Evolutionary conservation across 2,113 vertebrate genomes (phyloP), one percentile per base, ranked within the genome.

Genomic region (Brachyhypopomus gauderio): DNA sequence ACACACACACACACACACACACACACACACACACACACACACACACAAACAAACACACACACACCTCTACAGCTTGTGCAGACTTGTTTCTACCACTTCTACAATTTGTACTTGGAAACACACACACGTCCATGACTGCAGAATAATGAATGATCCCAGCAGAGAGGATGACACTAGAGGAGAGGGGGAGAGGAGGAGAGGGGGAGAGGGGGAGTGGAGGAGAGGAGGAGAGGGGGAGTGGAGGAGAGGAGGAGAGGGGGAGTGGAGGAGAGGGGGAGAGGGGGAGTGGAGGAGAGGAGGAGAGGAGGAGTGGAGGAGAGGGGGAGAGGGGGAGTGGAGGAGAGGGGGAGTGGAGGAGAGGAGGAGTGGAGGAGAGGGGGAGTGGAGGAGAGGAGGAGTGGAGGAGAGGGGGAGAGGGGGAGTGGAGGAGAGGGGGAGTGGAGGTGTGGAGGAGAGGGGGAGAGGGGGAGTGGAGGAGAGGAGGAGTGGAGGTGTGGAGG

Each of bases 11-110:
- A 36, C 41, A 19, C 60, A 25, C 22, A 23, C 34, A 63, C 36
- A 45, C n/a, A 85, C 6, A 52, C 71, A 72, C 45, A 71, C 62
- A 60, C 66, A 76, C 69, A 77, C 48, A 64, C 81, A 78, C 20
- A 60, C 69, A 36, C 41, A 19, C 60, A 25, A n/a, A n/a, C n/a
- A n/a, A n/a, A n/a, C 22, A 23, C 34, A 63, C 36, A 45, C 11
- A 7, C 22, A 2, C 56, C 3, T 19, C 3, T 58, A 5, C 56
- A 58, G 56, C 9, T 45, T 45, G 9, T 45, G 41, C 41, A 45
- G 41, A 8, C 45, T 11, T 52, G 45, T 52, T 52, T 52, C 45
- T 48, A 52, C 45, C 14, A 11, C 45, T 30, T 3, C n/a, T n/a
- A n/a, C n/a, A n/a, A n/a, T 30, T 1, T 30, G 30, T 30, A 30